phyloP scores from a whole-genome alignment of 2,113 vertebrate species.

The Mormyrus iriodes region DNA sequence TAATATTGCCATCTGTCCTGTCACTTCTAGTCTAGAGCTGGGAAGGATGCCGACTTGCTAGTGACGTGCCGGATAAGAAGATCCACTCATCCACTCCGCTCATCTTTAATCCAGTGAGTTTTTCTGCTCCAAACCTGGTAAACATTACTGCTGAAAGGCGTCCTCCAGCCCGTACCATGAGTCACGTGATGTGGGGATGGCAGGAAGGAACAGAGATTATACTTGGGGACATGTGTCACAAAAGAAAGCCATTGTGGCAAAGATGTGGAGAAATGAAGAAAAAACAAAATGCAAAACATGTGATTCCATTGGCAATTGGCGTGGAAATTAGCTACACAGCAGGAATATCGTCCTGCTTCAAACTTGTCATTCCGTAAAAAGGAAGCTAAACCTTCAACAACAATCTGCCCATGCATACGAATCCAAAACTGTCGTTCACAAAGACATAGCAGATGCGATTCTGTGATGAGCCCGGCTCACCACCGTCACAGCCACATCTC shows the following conservation, averaged over 20 bases:
- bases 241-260: neutral
- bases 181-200: neutral
- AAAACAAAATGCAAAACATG: neutral
- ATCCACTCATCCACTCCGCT: neutral
- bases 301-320: neutral
- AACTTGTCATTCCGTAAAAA: neutral
- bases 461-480: neutral
- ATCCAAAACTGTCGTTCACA: neutral
- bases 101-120: neutral
- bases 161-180: neutral
- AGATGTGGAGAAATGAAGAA: neutral
- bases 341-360: neutral
- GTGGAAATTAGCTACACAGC: neutral
- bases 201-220: neutral
- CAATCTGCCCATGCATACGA: neutral
- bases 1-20: constrained; percentile 5
- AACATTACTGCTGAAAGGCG: neutral
- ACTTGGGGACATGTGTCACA: neutral
- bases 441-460: neutral
- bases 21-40: neutral
- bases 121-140: neutral
- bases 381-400: neutral
- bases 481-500: constrained; percentile 35
- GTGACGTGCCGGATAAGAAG: neutral
- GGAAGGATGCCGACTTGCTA: neutral